A percentile compares a stretch with the other conserved stretches of the same genome.
Evolutionary conservation across 2,888 invertebrate species (phyloP).

Genomic region (Cheilosia scutellata): DNA sequence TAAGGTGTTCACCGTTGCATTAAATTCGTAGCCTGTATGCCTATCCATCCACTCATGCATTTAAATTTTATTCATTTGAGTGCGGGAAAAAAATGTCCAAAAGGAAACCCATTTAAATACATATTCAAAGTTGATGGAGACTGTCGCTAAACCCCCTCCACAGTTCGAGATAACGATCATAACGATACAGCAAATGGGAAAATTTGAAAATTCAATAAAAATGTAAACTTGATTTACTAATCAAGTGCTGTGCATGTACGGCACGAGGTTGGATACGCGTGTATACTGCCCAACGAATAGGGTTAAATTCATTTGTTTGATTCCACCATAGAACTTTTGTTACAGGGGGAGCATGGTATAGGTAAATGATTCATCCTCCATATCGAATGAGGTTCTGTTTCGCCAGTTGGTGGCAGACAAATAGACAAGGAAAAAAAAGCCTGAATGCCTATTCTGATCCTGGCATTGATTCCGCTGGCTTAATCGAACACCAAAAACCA

Average conservation of each 20-base stretch:
- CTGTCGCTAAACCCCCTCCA: slow-evolving; percentile 38
- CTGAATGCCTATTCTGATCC: slow-evolving; percentile 69
- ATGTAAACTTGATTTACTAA: slow-evolving; percentile 76
- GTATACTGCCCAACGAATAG: slow-evolving; percentile 52
- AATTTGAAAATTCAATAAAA: slow-evolving; percentile 76
- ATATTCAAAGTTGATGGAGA: slow-evolving; percentile 20
- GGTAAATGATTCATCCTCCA: slow-evolving; percentile 60
- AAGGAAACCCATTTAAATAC: background rate
- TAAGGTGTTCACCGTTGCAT: slow-evolving; percentile 63
- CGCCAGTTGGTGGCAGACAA: slow-evolving; percentile 51
- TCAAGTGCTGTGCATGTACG: slow-evolving; percentile 67
- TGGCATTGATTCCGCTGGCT: slow-evolving; percentile 77
- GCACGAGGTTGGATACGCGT: slow-evolving; percentile 45
- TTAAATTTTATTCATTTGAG: slow-evolving; percentile 73
- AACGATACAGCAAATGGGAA: slow-evolving; percentile 75
- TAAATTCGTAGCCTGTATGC: slow-evolving; percentile 55
- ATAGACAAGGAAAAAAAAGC: slow-evolving; percentile 23
- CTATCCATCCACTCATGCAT: slow-evolving; percentile 72
- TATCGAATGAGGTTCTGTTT: slow-evolving; percentile 45
- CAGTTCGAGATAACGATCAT: slow-evolving; percentile 74
- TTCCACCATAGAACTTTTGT: slow-evolving; percentile 19
- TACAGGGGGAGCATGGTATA: slow-evolving; percentile 10
- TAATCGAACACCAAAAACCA: slow-evolving; percentile 82
- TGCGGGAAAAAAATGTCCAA: slow-evolving; percentile 2
- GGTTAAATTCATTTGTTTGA: slow-evolving; percentile 76